A percentile compares a stretch with the other conserved stretches of the same genome.
Conservation (phyloP, 1,140 invertebrate species). For the Ericerus pela region DNA sequence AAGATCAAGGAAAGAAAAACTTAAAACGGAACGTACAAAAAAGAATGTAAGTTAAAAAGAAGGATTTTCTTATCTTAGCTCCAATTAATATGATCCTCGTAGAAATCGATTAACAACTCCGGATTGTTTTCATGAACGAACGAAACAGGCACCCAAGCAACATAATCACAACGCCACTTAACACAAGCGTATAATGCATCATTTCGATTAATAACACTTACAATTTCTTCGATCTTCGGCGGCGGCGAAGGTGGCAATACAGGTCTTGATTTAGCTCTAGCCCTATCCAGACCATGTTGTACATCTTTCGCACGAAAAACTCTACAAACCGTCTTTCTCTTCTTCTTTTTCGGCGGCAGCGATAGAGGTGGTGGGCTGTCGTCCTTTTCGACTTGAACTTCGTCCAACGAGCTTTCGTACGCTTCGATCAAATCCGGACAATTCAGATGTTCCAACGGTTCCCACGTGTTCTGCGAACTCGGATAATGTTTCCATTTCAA, state of each 20-base stretch:
- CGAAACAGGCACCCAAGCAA: neutral
- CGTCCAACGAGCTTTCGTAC: neutral
- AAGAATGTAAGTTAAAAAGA: too few relatives aligned
- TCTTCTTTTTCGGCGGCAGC: neutral
- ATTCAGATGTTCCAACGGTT: constrained; percentile 53
- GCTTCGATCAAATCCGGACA: constrained; percentile 47
- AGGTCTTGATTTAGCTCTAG: neutral
- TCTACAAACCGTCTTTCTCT: neutral
- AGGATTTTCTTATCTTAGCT: neutral
- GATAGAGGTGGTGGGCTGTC: neutral
- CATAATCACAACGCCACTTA: neutral
- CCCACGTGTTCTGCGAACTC: constrained; percentile 44
- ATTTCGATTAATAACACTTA: neutral
- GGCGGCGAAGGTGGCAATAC: neutral
- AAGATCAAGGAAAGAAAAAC: too few relatives aligned
- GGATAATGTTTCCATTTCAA: constrained; percentile 45
- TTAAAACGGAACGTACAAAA: too few relatives aligned
- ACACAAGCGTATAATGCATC: neutral
- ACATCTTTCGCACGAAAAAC: too few relatives aligned
- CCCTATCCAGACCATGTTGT: too few relatives aligned
- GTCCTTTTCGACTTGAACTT: neutral
- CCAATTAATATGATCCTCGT: constrained; percentile 1
- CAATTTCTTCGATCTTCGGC: neutral
- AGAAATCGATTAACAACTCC: neutral
- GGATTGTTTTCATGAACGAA: neutral